Evolutionary conservation across 2,797 vertebrate species (phyloP), one percentile per base, ranked within the genome.

Genomic region (Pangasius macronema): DNA sequence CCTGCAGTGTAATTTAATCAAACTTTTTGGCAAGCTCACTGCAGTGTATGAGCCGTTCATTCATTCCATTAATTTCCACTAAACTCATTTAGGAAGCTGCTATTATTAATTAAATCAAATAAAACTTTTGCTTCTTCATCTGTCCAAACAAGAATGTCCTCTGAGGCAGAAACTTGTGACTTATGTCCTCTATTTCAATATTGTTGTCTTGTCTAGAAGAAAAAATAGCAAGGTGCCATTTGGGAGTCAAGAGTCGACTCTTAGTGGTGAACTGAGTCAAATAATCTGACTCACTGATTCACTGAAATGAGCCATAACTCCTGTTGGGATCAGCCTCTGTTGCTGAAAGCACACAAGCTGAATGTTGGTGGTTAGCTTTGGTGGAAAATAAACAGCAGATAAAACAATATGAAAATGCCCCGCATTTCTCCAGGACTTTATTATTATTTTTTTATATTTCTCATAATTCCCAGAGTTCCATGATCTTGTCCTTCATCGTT

Each of bases 251-350:
- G 72, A 49, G 24, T 75, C 72, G 2, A 75, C 42, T 51, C 46
- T 51, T 51, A 49, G 3, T 27, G 42, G 9, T n/a, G 72, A 75
- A 24, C 72, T 0, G 72, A 75, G 42, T 49, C 72, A 46, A 76
- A 51, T 51, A 51, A 76, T 51, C 24, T 30, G 72, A 75, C 24
- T 75, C 72, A 75, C 42, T 75, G 72, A 75, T 75, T 75, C 39
- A 49, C 72, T 75, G 72, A 57, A 11, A 79, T 10, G 53, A 79
- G 30, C 18, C 30, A 10, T n/a, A 6, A 75, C n/a, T 75, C 22
- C 5, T 3, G n/a, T 55, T 77, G 18, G 14, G 46, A 51, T 76
- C 27, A 24, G 36, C n/a, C 1, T 42, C 20, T 42, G 36, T 3
- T 72, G 20, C 5, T 72, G n/a, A 65, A 65, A 65, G 3, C 63